Conservation (phyloP, 2,888 invertebrate genomes). For the Ptilodon capucinus region DNA sequence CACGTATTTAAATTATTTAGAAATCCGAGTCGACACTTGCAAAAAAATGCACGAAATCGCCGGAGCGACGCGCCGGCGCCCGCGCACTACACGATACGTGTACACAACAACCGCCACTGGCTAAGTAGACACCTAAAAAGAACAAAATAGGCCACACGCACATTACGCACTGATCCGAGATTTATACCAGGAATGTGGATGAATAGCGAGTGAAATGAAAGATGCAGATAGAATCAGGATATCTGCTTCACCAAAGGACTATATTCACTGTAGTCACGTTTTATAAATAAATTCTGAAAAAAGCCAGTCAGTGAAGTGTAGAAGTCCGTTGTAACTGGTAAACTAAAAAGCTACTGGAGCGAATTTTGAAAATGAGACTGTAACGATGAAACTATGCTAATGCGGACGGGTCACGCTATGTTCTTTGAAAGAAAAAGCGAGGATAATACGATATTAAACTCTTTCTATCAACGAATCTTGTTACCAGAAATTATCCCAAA, state of each 20-base stretch:
- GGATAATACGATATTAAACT: no score
- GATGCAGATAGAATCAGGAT: no score
- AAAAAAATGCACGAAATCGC: slow-evolving; percentile 77
- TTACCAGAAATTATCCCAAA: no score
- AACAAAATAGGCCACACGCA: neutral
- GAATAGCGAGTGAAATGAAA: neutral
- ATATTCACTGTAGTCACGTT: no score
- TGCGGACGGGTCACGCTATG: neutral
- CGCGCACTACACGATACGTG: slow-evolving; percentile 41
- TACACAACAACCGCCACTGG: slow-evolving; percentile 15
- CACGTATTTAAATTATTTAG: slow-evolving; percentile 81
- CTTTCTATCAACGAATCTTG: no score
- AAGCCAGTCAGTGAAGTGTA: neutral
- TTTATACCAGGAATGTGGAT: neutral
- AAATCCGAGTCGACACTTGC: slow-evolving; percentile 75
- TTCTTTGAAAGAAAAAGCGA: neutral
- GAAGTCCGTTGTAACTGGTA: neutral
- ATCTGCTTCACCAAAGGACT: no score
- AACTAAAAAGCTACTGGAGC: neutral
- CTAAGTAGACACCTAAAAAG: neutral
- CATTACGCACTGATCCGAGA: neutral
- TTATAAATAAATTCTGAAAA: neutral
- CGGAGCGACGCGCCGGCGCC: slow-evolving; percentile 60
- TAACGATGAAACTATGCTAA: neutral
- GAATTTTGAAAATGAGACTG: neutral